Percentiles rank a stretch among this genome's conserved stretches.
These are phyloP conservation scores for Macrophya annulata DNA, from an alignment of 2,888 invertebrate genomes.

Conservation along the genomic window DNA sequence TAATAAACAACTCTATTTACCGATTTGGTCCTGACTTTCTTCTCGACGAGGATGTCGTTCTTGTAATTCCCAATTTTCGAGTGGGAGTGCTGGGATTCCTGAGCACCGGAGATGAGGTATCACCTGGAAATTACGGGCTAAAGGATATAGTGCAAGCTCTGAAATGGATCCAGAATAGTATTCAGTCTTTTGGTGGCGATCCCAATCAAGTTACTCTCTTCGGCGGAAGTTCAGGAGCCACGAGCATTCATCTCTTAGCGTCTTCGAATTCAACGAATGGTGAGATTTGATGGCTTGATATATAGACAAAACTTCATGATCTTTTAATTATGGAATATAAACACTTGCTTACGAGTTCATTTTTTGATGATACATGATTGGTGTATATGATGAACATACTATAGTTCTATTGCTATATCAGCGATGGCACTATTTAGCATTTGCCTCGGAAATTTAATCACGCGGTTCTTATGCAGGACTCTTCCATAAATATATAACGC, in stretches of 20 bases:
- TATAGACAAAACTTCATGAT: neutral
- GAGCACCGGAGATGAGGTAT: slow-evolving; percentile 27
- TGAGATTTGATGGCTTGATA: neutral
- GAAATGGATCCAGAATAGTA: slow-evolving; percentile 10
- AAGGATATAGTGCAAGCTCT: slow-evolving; percentile 18
- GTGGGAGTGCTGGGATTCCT: slow-evolving; percentile 24
- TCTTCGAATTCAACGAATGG: neutral
- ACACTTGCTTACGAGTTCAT: too few species aligned
- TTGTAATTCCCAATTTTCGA: slow-evolving; percentile 9
- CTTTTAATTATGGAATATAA: neutral
- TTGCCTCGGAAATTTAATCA: too few species aligned
- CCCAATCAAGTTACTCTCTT: slow-evolving; percentile 21
- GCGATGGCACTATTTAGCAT: too few species aligned
- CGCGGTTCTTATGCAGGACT: neutral
- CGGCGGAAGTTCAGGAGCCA: neutral
- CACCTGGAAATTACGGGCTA: slow-evolving; percentile 28
- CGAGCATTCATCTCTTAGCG: slow-evolving; percentile 10
- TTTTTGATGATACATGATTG: too few species aligned
- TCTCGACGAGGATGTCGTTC: slow-evolving; percentile 1
- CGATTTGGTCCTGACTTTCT: slow-evolving; percentile 15
- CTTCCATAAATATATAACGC: slow-evolving; percentile 9
- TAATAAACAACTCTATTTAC: neutral
- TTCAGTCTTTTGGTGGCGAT: slow-evolving; percentile 37
- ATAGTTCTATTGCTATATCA: too few species aligned
- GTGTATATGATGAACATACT: too few species aligned